Percentiles rank a stretch among this genome's conserved stretches.
phyloP scores from a whole-genome alignment of 1,140 invertebrate genomes.

The Elymnias hypermnestra region DNA sequence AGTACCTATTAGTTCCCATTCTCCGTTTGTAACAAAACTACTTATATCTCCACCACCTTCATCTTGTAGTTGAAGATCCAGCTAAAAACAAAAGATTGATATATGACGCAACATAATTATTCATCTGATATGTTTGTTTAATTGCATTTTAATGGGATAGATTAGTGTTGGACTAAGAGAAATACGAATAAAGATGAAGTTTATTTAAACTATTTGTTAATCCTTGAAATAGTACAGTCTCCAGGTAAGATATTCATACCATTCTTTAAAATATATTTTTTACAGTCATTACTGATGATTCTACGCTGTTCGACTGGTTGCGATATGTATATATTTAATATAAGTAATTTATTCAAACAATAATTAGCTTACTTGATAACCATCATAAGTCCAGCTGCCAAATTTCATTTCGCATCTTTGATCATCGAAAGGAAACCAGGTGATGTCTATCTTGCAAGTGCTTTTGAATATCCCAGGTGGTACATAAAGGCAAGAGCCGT shows the following conservation, averaged over 20 bases:
- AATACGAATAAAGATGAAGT: no score
- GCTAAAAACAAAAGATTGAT: no score
- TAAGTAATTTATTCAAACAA: no score
- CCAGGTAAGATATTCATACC: no score
- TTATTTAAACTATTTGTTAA: no score
- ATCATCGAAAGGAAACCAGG: slow-evolving; percentile 99
- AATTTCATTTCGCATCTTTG: slow-evolving; percentile 99
- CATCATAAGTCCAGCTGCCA: slow-evolving; percentile 98
- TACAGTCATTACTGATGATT: no score
- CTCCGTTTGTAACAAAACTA: slow-evolving; percentile 97
- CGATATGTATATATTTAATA: no score
- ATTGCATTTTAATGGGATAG: neutral
- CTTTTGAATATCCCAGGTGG: slow-evolving; percentile 99
- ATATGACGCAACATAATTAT: no score
- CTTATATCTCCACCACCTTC: slow-evolving; percentile 93
- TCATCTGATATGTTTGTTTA: neutral
- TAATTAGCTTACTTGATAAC: slow-evolving; percentile 93
- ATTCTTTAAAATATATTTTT: no score
- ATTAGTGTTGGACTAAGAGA: no score
- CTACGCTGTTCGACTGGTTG: slow-evolving; percentile 9
- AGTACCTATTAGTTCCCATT: slow-evolving; percentile 97
- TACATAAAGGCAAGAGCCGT: slow-evolving; percentile 97
- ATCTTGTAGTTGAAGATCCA: slow-evolving; percentile 94
- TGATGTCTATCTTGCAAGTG: slow-evolving; percentile 99
- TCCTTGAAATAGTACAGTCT: no score